phyloP scores from a whole-genome alignment of 2,113 vertebrate species.

The Oenanthe melanoleuca region DNA sequence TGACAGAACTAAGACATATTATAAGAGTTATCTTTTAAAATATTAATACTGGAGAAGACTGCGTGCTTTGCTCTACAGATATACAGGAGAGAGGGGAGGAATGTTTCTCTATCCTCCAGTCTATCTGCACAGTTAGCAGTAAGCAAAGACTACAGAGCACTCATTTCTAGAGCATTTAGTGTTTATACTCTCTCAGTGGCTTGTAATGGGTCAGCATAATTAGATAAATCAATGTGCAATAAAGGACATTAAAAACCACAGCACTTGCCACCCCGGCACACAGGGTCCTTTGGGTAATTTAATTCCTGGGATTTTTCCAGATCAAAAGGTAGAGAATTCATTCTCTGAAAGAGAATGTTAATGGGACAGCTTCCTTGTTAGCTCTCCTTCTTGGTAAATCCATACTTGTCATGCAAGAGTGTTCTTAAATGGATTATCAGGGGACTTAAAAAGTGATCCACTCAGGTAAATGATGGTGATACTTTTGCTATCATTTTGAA shows the following conservation, averaged over 20 bases:
- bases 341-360: not conserved
- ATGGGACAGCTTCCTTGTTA: not conserved
- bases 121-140: not conserved
- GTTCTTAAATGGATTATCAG: not conserved
- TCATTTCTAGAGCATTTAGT: not conserved
- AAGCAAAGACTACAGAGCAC: not conserved
- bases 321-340: not conserved
- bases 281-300: not conserved
- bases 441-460: not conserved
- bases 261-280: not conserved
- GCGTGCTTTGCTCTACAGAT: not conserved
- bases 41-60: not conserved
- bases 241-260: not conserved
- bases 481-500: not conserved
- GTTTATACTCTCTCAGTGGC: not conserved
- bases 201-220: not conserved
- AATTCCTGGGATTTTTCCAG: not conserved
- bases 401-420: not conserved
- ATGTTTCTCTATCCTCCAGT: not conserved
- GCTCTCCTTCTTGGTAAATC: not conserved
- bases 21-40: constrained; percentile 15
- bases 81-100: not conserved
- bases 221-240: not conserved
- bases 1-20: not conserved
- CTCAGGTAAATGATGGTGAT: not conserved